Evolutionary conservation across 2,113 vertebrate genomes (phyloP).

Genomic region (Himantopus leucocephalus): DNA sequence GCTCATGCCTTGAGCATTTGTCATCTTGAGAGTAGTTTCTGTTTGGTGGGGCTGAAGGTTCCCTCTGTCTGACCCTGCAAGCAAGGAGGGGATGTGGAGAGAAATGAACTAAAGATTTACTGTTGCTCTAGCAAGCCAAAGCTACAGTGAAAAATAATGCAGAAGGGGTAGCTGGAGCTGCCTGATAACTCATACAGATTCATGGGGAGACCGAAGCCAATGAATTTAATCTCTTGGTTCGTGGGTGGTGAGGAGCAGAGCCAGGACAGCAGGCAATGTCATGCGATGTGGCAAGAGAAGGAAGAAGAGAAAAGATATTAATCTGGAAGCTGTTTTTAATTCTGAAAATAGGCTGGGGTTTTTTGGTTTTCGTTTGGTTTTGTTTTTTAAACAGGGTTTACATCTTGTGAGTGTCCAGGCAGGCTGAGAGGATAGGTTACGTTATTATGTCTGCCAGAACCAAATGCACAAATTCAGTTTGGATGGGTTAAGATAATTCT

Average conservation of each 20-base stretch:
- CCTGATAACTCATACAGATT: slow-evolving; percentile 45
- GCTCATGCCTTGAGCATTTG: not conserved
- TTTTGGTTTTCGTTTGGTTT: not conserved
- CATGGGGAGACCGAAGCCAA: not conserved
- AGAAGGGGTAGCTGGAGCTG: not conserved
- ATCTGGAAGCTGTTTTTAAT: not conserved
- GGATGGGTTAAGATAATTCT: not conserved
- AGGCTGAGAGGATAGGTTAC: not conserved
- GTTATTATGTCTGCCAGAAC: not conserved
- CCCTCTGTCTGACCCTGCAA: slow-evolving; percentile 12
- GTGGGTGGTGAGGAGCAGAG: slow-evolving; percentile 1
- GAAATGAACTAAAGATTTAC: slow-evolving; percentile 47
- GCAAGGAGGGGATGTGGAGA: not conserved
- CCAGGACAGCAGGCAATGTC: not conserved
- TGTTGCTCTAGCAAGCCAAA: not conserved
- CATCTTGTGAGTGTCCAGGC: not conserved
- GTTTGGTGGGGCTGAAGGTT: not conserved
- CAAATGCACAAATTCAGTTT: not conserved
- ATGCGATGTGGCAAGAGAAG: not conserved
- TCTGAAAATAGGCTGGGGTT: not conserved
- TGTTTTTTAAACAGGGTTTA: not conserved
- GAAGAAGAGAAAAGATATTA: not conserved
- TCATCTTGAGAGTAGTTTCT: slow-evolving; percentile 14
- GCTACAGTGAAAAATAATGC: slow-evolving; percentile 25
- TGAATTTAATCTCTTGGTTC: slow-evolving; percentile 30